These are phyloP conservation scores for Cheilosia vernalis DNA, from an alignment of 2,888 invertebrate species.

Conservation along the genomic window DNA sequence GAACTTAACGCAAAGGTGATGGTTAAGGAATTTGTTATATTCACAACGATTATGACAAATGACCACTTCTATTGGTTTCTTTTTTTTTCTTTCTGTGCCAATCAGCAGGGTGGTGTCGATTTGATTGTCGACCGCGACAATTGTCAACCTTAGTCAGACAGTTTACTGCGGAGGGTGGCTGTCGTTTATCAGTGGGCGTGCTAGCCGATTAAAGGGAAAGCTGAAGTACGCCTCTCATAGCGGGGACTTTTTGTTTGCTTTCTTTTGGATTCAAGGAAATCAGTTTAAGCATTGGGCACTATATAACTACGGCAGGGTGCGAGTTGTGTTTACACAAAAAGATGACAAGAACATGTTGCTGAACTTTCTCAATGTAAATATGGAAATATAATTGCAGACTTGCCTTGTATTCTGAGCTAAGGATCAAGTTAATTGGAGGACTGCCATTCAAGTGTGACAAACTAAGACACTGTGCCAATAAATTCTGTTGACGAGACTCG, in stretches of 20 bases:
- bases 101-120: conserved; percentile 61
- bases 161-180: conserved; percentile 27
- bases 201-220: conserved; percentile 12
- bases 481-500: too few species aligned
- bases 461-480: too few species aligned
- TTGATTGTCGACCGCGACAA: conserved; percentile 59
- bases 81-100: conserved; percentile 25
- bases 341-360: background rate
- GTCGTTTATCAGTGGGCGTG: conserved; percentile 42
- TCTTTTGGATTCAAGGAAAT: conserved; percentile 11
- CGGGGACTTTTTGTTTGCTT: conserved; percentile 7
- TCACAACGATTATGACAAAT: conserved; percentile 44
- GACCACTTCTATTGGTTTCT: conserved; percentile 34
- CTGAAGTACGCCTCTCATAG: conserved; percentile 3
- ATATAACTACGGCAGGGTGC: background rate
- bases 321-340: background rate
- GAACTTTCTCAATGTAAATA: background rate
- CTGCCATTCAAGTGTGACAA: background rate
- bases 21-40: conserved; percentile 61
- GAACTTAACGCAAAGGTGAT: conserved; percentile 27
- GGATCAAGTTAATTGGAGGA: background rate
- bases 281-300: conserved; percentile 9
- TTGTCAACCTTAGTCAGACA: conserved; percentile 56
- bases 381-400: background rate
- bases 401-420: background rate